phyloP scores from a whole-genome alignment of 2,113 vertebrate species.

The Mus spicilegus region DNA sequence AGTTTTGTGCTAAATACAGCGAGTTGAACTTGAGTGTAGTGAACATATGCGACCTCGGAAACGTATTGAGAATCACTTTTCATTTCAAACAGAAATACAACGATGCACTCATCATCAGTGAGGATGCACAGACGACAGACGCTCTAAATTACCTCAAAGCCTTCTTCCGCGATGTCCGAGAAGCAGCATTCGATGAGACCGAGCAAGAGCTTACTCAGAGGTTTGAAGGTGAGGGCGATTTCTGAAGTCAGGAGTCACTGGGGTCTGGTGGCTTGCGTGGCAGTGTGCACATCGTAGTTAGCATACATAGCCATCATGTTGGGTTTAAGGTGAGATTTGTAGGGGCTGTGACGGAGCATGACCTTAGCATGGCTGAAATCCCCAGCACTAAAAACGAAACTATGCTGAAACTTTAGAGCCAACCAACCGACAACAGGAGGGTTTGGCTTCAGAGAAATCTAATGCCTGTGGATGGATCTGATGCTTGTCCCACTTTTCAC shows the following conservation, averaged over 20 bases:
- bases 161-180: slow-evolving; percentile 87
- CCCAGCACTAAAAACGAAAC: not conserved
- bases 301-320: not conserved
- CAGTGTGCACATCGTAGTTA: not conserved
- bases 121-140: slow-evolving; percentile 87
- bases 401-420: not conserved
- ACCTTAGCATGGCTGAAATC: not conserved
- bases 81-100: slow-evolving; percentile 88
- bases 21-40: not conserved
- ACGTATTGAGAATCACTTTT: slow-evolving; percentile 47
- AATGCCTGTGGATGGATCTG: not conserved
- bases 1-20: not conserved
- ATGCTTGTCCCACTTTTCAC: not conserved
- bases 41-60: not conserved
- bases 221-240: slow-evolving; percentile 86
- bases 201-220: slow-evolving; percentile 84
- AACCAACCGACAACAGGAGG: not conserved
- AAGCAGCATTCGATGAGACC: slow-evolving; percentile 82
- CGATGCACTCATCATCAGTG: slow-evolving; percentile 88
- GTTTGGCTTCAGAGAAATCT: not conserved
- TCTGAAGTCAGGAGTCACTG: not conserved
- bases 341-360: not conserved
- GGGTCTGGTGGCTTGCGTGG: not conserved
- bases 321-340: not conserved
- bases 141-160: slow-evolving; percentile 86